phyloP scores from a whole-genome alignment of 2,797 vertebrate species.

The Steatocranus sp. region DNA sequence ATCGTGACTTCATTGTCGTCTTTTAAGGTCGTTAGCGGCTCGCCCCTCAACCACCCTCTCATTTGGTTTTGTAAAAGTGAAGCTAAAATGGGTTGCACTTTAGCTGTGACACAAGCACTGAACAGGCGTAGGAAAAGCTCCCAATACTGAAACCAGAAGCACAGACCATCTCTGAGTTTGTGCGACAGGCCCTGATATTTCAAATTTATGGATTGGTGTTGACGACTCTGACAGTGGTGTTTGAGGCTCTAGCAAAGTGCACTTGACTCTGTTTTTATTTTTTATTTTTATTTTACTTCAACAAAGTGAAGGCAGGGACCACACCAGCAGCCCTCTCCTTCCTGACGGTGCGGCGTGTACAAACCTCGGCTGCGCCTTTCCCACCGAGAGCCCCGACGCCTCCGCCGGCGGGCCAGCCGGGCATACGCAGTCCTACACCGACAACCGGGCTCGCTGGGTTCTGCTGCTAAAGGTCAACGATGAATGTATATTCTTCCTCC shows the following conservation, averaged over 20 bases:
- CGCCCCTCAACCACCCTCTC: constrained; percentile 24
- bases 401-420: background rate
- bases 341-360: constrained; percentile 23
- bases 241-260: constrained; percentile 59
- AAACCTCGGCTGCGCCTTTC: constrained; percentile 33
- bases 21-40: constrained; percentile 38
- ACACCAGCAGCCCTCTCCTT: constrained; percentile 53
- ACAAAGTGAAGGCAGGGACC: constrained; percentile 62
- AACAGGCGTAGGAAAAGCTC: constrained; percentile 35
- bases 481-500: constrained; percentile 90
- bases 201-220: background rate
- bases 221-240: constrained; percentile 10
- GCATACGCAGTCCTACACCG: constrained; percentile 27
- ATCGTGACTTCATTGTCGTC: constrained; percentile 27
- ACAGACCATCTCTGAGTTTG: constrained; percentile 16
- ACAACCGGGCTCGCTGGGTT: constrained; percentile 57
- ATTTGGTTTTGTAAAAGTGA: constrained; percentile 36
- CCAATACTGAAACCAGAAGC: constrained; percentile 46
- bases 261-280: constrained; percentile 46
- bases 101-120: constrained; percentile 64
- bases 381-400: background rate
- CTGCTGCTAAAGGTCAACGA: constrained; percentile 75
- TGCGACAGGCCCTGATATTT: background rate
- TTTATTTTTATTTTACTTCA: constrained; percentile 22
- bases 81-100: constrained; percentile 56